phyloP scores from a whole-genome alignment of 2,888 invertebrate genomes.

The Andrena flavipes region DNA sequence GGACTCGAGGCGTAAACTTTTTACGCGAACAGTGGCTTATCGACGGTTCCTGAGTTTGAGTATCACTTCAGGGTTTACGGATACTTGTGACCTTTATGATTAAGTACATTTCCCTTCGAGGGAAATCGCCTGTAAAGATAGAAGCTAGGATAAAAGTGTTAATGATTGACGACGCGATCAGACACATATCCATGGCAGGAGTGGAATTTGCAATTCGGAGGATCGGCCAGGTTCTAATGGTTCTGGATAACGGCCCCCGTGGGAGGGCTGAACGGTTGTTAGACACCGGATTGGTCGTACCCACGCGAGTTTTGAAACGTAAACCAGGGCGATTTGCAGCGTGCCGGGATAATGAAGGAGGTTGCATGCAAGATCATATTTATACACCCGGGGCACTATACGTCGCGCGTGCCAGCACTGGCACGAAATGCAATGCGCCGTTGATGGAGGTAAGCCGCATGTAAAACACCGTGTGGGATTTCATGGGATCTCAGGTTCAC shows the following conservation, averaged over 20 bases:
- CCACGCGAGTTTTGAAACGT: constrained; percentile 70
- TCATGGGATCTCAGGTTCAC: constrained; percentile 71
- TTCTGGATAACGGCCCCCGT: constrained; percentile 49
- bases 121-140: no score
- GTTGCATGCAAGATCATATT: constrained; percentile 75
- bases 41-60: not conserved
- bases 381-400: constrained; percentile 72
- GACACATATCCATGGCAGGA: no score
- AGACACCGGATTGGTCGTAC: constrained; percentile 59
- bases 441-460: constrained; percentile 70
- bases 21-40: not conserved
- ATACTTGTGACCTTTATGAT: not conserved
- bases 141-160: no score
- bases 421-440: constrained; percentile 69
- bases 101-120: no score
- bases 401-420: constrained; percentile 74
- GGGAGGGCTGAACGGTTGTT: constrained; percentile 63
- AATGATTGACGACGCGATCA: no score
- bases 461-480: constrained; percentile 74
- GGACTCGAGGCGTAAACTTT: not conserved
- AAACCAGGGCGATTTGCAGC: constrained; percentile 69
- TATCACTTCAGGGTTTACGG: not conserved
- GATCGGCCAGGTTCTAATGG: constrained; percentile 17
- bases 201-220: constrained; percentile 3
- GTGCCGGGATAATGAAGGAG: constrained; percentile 72